phyloP scores from a whole-genome alignment of 1,140 invertebrate genomes.

The Cydia fagiglandana region DNA sequence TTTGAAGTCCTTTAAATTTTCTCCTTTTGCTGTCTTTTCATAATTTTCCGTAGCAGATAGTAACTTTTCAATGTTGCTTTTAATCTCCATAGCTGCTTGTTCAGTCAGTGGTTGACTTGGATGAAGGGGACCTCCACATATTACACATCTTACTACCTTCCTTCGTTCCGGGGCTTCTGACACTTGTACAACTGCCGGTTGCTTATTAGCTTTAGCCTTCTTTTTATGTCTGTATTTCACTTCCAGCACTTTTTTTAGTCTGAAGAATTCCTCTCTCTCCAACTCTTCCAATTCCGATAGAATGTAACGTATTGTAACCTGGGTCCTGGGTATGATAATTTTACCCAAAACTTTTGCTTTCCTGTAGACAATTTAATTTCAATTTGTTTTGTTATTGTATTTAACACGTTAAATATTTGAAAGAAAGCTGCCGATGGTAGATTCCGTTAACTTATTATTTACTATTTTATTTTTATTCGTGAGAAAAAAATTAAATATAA shows the following conservation, averaged over 20 bases:
- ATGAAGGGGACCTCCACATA: not conserved
- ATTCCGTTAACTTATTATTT: conserved; percentile 26
- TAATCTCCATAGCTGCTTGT: not conserved
- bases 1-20: conserved; percentile 46
- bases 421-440: conserved; percentile 43
- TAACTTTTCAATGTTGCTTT: not conserved
- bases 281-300: conserved; percentile 89
- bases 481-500: too few relatives aligned
- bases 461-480: too few relatives aligned
- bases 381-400: not conserved
- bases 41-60: not conserved
- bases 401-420: conserved; percentile 35
- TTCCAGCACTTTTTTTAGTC: conserved; percentile 87
- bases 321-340: conserved; percentile 89
- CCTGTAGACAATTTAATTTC: conserved; percentile 66
- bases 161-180: not conserved
- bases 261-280: conserved; percentile 92
- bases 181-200: conserved; percentile 14
- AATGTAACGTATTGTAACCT: conserved; percentile 87
- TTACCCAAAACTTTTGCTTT: conserved; percentile 92
- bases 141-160: not conserved
- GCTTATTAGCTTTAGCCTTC: too few relatives aligned
- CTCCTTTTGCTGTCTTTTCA: conserved; percentile 16
- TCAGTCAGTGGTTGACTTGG: not conserved
- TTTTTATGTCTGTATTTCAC: conserved; percentile 68